Evolutionary conservation across 2,797 vertebrate genomes (phyloP).

Genomic region (Knipowitschia caucasica): DNA sequence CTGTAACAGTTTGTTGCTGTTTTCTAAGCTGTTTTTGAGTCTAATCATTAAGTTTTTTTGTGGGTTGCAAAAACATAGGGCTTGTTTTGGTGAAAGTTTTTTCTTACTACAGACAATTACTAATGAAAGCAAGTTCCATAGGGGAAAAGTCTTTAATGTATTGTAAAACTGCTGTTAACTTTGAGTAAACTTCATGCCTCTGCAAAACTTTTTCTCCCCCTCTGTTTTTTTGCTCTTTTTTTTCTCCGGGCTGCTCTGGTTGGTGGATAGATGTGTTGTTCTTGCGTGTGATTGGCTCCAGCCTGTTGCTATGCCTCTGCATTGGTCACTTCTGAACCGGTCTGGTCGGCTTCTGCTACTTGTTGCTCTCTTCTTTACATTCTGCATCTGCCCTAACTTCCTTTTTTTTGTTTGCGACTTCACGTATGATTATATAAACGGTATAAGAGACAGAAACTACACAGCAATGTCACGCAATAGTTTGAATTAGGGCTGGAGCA

Average conservation of each 20-base stretch:
- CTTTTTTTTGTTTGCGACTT: constrained; percentile 39
- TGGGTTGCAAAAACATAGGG: constrained; percentile 41
- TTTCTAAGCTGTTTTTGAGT: constrained; percentile 49
- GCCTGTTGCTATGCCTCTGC: constrained; percentile 88
- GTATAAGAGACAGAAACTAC: no score
- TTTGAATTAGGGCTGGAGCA: no score
- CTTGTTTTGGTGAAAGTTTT: constrained; percentile 33
- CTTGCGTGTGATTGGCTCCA: constrained; percentile 79
- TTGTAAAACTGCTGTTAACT: constrained; percentile 43
- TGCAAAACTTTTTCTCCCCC: constrained; percentile 56
- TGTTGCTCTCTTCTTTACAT: constrained; percentile 70
- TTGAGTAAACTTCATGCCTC: constrained; percentile 67
- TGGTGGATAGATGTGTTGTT: constrained; percentile 80
- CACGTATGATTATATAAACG: no score
- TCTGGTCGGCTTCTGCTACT: constrained; percentile 75
- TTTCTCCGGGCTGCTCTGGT: constrained; percentile 60
- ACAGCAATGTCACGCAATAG: no score
- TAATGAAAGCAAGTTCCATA: constrained; percentile 19
- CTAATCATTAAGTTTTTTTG: constrained; percentile 48
- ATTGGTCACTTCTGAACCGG: constrained; percentile 79
- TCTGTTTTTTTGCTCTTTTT: constrained; percentile 27
- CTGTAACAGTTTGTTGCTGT: constrained; percentile 25
- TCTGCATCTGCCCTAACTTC: constrained; percentile 40
- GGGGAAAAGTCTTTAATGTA: constrained; percentile 32
- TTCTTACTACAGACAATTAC: constrained; percentile 17